Percentiles rank a stretch among this genome's conserved stretches.
Conservation (phyloP, 2,888 invertebrate species). For the Harpalus rufipes region DNA sequence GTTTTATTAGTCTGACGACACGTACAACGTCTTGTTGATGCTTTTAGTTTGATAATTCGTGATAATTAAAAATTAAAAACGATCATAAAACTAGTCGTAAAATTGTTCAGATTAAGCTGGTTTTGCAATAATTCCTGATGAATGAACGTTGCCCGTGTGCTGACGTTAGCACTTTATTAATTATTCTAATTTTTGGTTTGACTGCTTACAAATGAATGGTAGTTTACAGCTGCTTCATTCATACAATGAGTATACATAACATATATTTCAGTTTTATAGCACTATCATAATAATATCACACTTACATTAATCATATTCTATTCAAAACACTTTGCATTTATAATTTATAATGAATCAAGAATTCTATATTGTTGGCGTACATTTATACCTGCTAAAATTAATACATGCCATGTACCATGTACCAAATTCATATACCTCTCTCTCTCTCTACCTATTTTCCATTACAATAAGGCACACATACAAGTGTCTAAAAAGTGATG, state of each 20-base stretch:
- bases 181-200: conserved; percentile 48
- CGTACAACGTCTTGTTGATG: conserved; percentile 70
- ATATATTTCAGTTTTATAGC: conserved; percentile 20
- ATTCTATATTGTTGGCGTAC: neutral
- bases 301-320: neutral
- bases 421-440: too few relatives aligned
- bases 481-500: too few relatives aligned
- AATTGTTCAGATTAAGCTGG: conserved; percentile 71
- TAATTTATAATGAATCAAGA: neutral
- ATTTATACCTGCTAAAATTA: too few relatives aligned
- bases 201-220: conserved; percentile 23
- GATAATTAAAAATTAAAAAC: conserved; percentile 68
- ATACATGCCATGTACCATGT: too few relatives aligned
- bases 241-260: neutral
- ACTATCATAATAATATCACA: conserved; percentile 23
- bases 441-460: too few relatives aligned
- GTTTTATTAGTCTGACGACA: conserved; percentile 73
- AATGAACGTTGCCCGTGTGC: conserved; percentile 46
- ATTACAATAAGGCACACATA: too few relatives aligned
- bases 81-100: conserved; percentile 70
- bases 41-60: conserved; percentile 71
- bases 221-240: conserved; percentile 47
- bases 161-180: conserved; percentile 13
- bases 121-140: conserved; percentile 68
- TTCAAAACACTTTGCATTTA: neutral